Evolutionary conservation across 2,113 vertebrate genomes (phyloP), one percentile per base, ranked within the genome.

Genomic region (Mormyrus iriodes): DNA sequence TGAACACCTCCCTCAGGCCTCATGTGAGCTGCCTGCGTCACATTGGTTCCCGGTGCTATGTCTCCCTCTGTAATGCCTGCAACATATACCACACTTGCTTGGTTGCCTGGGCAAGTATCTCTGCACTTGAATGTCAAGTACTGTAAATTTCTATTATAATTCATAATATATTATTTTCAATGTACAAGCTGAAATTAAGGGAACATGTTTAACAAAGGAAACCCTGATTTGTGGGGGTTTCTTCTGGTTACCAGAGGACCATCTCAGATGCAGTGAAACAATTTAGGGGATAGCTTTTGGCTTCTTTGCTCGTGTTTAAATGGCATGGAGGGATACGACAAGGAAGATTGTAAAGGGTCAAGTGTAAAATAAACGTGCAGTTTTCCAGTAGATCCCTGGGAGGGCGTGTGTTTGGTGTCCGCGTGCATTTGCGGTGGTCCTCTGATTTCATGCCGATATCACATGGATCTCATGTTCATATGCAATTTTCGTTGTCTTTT

Each of bases 111-210:
- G 86, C 85, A 87, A 90, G 87, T 8, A 12, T 39, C 89, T 27
- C 21, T 10, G 65, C 88, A 90, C 91, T 90, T 93, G 91, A 93
- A 89, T 92, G 84, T 90, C 90, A 90, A 91, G 88, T 90, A 90
- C 87, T 91, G 88, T 90, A 88, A 61, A 69, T 93, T 90, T 91
- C 85, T 91, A 73, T 90, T 90, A 85, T 42, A 86, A 52, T 0
- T 86, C 89, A 55, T 89, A 90, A 0, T 90, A 88, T 90, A 91
- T 52, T 42, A 93, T 92, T 91, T 90, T 91, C 83, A 90, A 51
- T 27, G 53, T 86, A 51, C 24, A 79, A 93, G 91, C 83, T 91
- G n/a, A 90, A 91, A 92, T 91, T 21, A 95, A 94, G 94, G 94
- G 93, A 95, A 94, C 95, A 65, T 51, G 46, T 51, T 61, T 44